These are phyloP conservation scores for Nibea coibor DNA, from an alignment of 2,113 vertebrate species.

Conservation along the genomic window DNA sequence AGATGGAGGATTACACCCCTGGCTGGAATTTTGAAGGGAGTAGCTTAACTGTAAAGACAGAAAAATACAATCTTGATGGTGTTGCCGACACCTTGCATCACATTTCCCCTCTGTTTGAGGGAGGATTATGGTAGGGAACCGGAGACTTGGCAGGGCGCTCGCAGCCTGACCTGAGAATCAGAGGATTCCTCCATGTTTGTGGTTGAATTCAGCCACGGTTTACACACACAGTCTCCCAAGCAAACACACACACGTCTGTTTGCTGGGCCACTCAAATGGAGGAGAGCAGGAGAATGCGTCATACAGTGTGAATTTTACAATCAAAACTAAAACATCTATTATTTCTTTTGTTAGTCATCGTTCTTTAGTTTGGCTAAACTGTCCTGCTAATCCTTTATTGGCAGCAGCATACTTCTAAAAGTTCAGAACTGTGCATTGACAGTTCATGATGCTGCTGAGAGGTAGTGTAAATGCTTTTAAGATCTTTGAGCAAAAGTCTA, in stretches of 20 bases:
- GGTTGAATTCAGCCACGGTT: conserved; percentile 53
- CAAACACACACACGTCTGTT: conserved; percentile 45
- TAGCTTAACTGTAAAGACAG: conserved; percentile 78
- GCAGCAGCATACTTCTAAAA: background rate
- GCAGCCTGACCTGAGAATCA: conserved; percentile 71
- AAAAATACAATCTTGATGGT: conserved; percentile 76
- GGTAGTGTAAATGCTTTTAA: background rate
- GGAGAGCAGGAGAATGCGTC: background rate
- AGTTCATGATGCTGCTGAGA: background rate
- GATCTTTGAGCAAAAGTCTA: background rate
- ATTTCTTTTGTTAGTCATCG: background rate
- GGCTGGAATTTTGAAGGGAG: conserved; percentile 75
- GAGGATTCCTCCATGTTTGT: conserved; percentile 65
- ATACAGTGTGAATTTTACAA: background rate
- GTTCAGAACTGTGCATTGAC: background rate
- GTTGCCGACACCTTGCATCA: conserved; percentile 83
- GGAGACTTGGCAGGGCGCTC: conserved; percentile 63
- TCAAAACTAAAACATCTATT: background rate
- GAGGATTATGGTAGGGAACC: conserved; percentile 71
- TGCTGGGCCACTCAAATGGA: conserved; percentile 8
- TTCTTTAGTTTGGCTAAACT: background rate
- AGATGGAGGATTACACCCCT: conserved; percentile 80
- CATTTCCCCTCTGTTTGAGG: conserved; percentile 71
- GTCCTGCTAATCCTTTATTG: background rate
- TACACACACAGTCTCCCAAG: conserved; percentile 33